Evolutionary conservation across 2,888 invertebrate species (phyloP), one percentile per base, ranked within the genome.

Genomic region (Clistopyga incitator): DNA sequence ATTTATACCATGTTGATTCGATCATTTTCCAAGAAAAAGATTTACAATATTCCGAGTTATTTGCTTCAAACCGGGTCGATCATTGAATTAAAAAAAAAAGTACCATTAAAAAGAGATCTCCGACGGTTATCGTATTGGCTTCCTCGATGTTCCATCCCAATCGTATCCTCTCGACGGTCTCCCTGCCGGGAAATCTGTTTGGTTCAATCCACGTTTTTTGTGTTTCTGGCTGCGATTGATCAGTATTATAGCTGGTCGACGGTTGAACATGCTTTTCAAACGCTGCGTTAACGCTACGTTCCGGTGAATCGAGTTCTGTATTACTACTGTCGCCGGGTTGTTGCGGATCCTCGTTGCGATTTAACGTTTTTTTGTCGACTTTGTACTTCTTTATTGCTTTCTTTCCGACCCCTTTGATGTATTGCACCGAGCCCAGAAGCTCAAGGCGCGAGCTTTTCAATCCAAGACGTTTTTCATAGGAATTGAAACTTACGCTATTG

Each of bases 21-120:
- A 38, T 38, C 3, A 38, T 38, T 8, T 6, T 38, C 6, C 8
- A 6, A 38, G 8, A 38, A 6, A 8, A 6, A 38, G 1, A 38
- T 38, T 38, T 38, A 38, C 8, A 38, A 38, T 6, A 38, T 38
- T 38, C 34, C 15, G 8, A n/a, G 8, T 47, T n/a, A 50, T 50
- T n/a, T 6, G 18, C 50, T 18, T 18, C 0, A 2, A 8, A 18
- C n/a, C 18, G 6, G 52, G 25, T 56, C 13, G 13, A 25, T 0
- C 10, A 2, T 13, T 15, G 25, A n/a, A n/a, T n/a, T n/a, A n/a
- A 3, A 59, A 61, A 34, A 61, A 34, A 61, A 34, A 15, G 29
- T 64, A 75, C 97, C 96, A 98, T 97, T 68, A 98, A 94, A 93
- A 98, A 98, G 78, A 98, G 93, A 93, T 99, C 98, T 0, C 98